Percentiles rank a stretch among this genome's conserved stretches.
phyloP scores from a whole-genome alignment of 1,140 invertebrate genomes.

The Drosophila varians region DNA sequence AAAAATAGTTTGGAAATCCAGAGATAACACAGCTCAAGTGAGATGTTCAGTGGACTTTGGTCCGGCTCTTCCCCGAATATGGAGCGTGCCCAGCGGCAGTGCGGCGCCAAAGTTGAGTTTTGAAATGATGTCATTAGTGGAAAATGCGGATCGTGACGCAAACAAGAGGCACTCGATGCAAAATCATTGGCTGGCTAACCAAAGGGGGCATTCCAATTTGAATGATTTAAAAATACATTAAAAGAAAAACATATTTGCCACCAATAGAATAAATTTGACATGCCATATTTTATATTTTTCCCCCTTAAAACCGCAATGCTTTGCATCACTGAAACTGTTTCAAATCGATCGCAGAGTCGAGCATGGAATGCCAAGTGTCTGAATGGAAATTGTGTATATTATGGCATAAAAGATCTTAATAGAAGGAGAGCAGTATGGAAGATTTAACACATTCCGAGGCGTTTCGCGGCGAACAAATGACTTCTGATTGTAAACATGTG shows the following conservation, averaged over 20 bases:
- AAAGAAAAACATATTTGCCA: too few species aligned
- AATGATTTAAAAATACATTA: neutral
- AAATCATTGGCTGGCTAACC: neutral
- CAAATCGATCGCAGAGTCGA: neutral
- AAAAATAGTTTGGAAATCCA: neutral
- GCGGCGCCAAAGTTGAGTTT: neutral
- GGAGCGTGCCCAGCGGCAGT: neutral
- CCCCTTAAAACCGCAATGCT: neutral
- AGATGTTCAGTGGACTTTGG: neutral
- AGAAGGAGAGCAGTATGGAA: neutral
- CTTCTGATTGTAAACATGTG: constrained; percentile 43
- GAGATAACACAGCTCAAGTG: neutral
- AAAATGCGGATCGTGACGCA: constrained; percentile 11
- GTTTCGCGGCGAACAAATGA: constrained; percentile 13
- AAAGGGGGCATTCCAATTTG: neutral
- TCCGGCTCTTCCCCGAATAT: neutral
- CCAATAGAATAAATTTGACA: too few species aligned
- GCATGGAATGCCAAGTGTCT: neutral
- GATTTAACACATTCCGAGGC: constrained; percentile 25
- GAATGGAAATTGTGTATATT: neutral
- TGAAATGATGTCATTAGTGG: constrained; percentile 12
- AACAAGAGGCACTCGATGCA: neutral
- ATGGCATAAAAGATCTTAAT: neutral
- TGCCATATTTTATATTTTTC: too few species aligned
- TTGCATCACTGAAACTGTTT: neutral